Conservation (phyloP, 2,888 invertebrate genomes). For the Cryptus armator region DNA sequence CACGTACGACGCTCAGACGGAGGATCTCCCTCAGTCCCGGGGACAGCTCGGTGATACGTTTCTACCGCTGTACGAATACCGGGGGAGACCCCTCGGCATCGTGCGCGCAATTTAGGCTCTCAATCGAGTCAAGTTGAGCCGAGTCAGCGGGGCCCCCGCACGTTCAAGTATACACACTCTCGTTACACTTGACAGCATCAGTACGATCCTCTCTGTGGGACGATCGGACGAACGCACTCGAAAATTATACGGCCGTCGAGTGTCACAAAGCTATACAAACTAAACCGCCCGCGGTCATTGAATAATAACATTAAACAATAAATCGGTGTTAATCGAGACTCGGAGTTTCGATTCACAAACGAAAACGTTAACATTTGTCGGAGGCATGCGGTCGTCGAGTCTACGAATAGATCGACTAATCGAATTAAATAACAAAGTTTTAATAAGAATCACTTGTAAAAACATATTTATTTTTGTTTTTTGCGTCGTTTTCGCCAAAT, state of each 20-base stretch:
- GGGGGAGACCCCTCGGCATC: constrained; percentile 37
- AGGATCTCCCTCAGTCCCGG: constrained; percentile 9
- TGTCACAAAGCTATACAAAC: background rate
- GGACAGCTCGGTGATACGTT: constrained; percentile 42
- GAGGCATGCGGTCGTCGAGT: no score
- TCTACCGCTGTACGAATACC: constrained; percentile 19
- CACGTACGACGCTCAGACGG: constrained; percentile 39
- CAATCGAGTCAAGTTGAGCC: constrained; percentile 42
- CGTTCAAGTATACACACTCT: constrained; percentile 49
- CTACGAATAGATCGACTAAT: no score
- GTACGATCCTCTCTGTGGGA: background rate
- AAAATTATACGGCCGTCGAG: constrained; percentile 8
- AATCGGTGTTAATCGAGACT: background rate
- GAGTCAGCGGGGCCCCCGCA: constrained; percentile 19
- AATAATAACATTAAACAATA: constrained; percentile 24
- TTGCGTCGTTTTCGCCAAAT: no score
- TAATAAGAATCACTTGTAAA: no score
- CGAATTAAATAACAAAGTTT: no score
- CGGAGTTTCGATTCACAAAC: background rate
- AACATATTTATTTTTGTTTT: no score
- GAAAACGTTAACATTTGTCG: constrained; percentile 1
- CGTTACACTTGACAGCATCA: constrained; percentile 34
- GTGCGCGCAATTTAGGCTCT: constrained; percentile 56
- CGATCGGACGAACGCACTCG: constrained; percentile 8
- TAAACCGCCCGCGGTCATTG: background rate